Base-by-base conservation (phyloP, 2,888 invertebrate species). In the Perizoma flavofasciatum region DNA sequence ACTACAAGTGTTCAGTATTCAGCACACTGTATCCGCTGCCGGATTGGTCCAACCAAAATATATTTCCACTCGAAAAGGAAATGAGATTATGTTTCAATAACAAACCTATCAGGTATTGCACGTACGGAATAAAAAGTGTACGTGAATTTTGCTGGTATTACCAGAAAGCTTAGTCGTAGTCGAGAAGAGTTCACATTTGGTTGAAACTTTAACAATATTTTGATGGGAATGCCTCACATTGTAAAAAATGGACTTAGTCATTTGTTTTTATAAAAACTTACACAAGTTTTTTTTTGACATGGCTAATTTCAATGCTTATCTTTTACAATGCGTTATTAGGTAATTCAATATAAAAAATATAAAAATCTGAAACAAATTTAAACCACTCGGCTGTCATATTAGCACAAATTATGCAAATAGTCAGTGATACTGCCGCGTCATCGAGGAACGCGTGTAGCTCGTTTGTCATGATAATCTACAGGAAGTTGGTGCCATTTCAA, bases 31-130 rank as follows among this genome's bases (percentile, higher is more conserved):
- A 59, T 63, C 61, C 72, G 66, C 68, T 67, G 61, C 66, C 63
- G 71, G 76, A 78, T 80, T 77, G 71, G 65, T 65, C 61, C 69
- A 74, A 78, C 82, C 73, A 79, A 83, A 82, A 82, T 84, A 81
- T 84, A 82, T 84, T 83, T 83, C 73, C 77, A 74, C 78, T 79
- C 75, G 77, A 79, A 78, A 75, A 70, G 78, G 78, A 83, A 85
- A 86, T 79, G 77, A 76, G 81, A 85, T 85, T 85, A 85, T 82
- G 75, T 81, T 83, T 80, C 82, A 82, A 85, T 85, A 84, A 83
- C 86, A 83, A 78, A 79, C 78, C 73, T 79, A 81, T 78, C 75
- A 79, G 71, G 68, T 60, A 65, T 67, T 73, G 76, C 72, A 77
- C 74, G 80, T 71, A 71, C 65, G 55, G 79, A 81, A 81, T 81